These are phyloP conservation scores for Pelvicachromis taeniatus DNA, from an alignment of 2,113 vertebrate genomes.

Conservation along the genomic window DNA sequence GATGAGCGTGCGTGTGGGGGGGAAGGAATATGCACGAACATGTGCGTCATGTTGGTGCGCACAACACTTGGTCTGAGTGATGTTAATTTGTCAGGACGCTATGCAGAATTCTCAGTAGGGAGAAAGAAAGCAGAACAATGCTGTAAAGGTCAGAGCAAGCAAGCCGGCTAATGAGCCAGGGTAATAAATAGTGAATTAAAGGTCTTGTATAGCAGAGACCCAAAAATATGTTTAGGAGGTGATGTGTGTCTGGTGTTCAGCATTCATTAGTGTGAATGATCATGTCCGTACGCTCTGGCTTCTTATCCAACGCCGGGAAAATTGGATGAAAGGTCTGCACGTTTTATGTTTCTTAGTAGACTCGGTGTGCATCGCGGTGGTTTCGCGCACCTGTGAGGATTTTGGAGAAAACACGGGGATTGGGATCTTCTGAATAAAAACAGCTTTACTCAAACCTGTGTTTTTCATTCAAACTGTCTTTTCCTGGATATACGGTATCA, in stretches of 20 bases:
- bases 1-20: not conserved
- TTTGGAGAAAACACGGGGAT: not conserved
- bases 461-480: slow-evolving; percentile 35
- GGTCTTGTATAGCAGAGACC: not conserved
- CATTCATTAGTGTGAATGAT: not conserved
- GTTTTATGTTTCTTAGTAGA: not conserved
- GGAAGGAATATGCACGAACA: not conserved
- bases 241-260: not conserved
- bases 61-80: slow-evolving; percentile 30
- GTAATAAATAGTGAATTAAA: slow-evolving; percentile 11
- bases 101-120: not conserved
- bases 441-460: not conserved
- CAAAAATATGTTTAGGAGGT: not conserved
- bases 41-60: not conserved
- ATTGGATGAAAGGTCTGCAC: not conserved
- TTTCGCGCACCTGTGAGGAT: not conserved
- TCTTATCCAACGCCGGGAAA: not conserved
- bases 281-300: not conserved
- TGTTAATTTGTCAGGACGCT: slow-evolving; percentile 25
- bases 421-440: slow-evolving; percentile 4
- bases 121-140: slow-evolving; percentile 21
- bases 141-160: slow-evolving; percentile 19
- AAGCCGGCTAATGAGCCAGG: slow-evolving; percentile 11
- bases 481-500: slow-evolving; percentile 16
- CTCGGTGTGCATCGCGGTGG: not conserved